phyloP scores from a whole-genome alignment of 2,888 invertebrate genomes.

The Volucella bombylans region DNA sequence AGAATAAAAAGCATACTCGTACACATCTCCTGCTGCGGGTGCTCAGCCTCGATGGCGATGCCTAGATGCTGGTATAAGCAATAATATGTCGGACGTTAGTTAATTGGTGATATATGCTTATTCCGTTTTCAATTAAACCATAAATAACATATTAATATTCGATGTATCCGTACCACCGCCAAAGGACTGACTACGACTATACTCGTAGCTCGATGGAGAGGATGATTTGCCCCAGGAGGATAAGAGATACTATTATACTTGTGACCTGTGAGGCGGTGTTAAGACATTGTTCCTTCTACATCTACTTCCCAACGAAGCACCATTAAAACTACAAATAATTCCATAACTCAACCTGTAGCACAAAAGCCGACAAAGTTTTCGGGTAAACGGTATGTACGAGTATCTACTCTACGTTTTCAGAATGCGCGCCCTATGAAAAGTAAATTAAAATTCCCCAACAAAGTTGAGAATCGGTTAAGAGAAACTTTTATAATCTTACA shows the following conservation, averaged over 20 bases:
- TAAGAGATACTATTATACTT: not conserved
- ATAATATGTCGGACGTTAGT: conserved; percentile 69
- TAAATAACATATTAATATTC: conserved; percentile 73
- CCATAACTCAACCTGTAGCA: conserved; percentile 45
- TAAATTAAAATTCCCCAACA: conserved; percentile 44
- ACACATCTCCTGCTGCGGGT: conserved; percentile 43
- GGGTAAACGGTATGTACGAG: not conserved
- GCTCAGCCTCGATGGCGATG: no score
- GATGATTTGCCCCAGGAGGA: conserved; percentile 48
- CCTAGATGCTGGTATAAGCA: conserved; percentile 54
- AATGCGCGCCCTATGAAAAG: conserved; percentile 28
- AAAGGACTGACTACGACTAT: no score
- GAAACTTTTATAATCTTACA: conserved; percentile 39
- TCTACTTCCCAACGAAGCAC: not conserved
- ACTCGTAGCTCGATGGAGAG: conserved; percentile 24
- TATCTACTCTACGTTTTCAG: not conserved
- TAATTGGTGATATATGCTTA: conserved; percentile 71
- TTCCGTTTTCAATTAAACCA: conserved; percentile 72
- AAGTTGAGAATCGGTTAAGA: conserved; percentile 33
- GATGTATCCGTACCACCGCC: conserved; percentile 21
- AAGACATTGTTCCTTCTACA: not conserved
- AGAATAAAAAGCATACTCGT: conserved; percentile 55
- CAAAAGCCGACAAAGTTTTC: conserved; percentile 16
- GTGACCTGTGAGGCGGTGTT: not conserved
- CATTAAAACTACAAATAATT: conserved; percentile 21